Evolutionary conservation across 2,797 vertebrate genomes (phyloP), one percentile per base, ranked within the genome.

Genomic region (Enteromius mattozi): DNA sequence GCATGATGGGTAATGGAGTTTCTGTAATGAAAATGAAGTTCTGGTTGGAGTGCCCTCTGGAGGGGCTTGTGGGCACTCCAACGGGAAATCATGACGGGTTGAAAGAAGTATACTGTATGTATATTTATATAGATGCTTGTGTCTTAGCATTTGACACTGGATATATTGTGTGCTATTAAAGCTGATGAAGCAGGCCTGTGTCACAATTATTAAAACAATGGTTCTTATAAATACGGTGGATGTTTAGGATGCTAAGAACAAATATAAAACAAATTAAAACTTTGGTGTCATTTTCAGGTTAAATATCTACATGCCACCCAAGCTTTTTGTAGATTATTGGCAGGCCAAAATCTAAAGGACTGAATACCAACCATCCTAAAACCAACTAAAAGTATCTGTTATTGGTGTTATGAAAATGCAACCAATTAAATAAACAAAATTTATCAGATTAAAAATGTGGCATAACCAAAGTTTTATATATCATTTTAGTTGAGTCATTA

Each of bases 261-360:
- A 69, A 40, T 9, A 27, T 27, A n/a, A 16, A 27, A 72, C 14
- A 49, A 54, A 56, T 21, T 76, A 56, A n/a, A 2, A 59, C 33
- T 16, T 76, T 59, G 6, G 12, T 77, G 51, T 51, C 51, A 40
- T 59, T 51, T 40, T 77, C 51, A 59, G 51, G 51, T 37, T 77
- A 24, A 40, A 27, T 19, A 1, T 1, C 24, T 30, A n/a, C n/a
- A 49, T 51, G 71, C 24, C 56, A 6, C 14, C 61, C 24, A 30
- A 27, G 5, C 30, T 56, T n/a, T 56, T 56, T 56, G 21, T 56
- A 56, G 9, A 56, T 21, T 56, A n/a, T 21, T 56, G 21, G 3
- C 21, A 56, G n/a, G 9, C 8, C 21, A 56, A 51, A 51, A 51
- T 19, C 49, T 4, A 35, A 51, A 17, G 49, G 49, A 1, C 17